phyloP scores from a whole-genome alignment of 2,888 invertebrate genomes.

The Parasteatoda lunata region DNA sequence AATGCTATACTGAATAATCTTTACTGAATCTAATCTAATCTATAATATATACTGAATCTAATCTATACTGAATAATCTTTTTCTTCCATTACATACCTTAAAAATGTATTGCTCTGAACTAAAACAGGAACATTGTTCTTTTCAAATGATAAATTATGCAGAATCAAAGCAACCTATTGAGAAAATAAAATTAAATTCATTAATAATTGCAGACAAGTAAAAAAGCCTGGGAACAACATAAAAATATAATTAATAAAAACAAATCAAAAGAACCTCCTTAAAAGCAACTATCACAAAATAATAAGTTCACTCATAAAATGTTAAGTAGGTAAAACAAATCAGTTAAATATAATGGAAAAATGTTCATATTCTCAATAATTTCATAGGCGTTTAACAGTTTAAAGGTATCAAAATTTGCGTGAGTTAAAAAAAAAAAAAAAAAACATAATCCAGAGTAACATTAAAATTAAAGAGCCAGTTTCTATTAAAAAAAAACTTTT shows the following conservation, averaged over 20 bases:
- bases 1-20: too few species aligned
- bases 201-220: not conserved
- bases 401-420: too few species aligned
- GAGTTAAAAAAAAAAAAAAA: too few species aligned
- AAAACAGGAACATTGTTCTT: constrained; percentile 89
- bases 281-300: not conserved
- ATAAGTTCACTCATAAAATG: not conserved
- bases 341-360: too few species aligned
- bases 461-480: too few species aligned
- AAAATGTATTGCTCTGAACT: constrained; percentile 85
- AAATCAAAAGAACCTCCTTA: not conserved
- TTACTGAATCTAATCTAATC: too few species aligned
- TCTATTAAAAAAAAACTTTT: too few species aligned
- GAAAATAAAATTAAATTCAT: constrained; percentile 10
- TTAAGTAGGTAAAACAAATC: too few species aligned
- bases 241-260: not conserved
- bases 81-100: constrained; percentile 76
- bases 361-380: too few species aligned
- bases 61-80: not conserved
- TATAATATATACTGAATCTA: too few species aligned
- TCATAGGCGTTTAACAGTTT: too few species aligned
- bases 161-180: constrained; percentile 82
- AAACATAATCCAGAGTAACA: too few species aligned
- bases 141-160: constrained; percentile 95
- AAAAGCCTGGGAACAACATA: not conserved